These are phyloP conservation scores for Trilocha varians DNA, from an alignment of 2,888 invertebrate species.

Conservation along the genomic window DNA sequence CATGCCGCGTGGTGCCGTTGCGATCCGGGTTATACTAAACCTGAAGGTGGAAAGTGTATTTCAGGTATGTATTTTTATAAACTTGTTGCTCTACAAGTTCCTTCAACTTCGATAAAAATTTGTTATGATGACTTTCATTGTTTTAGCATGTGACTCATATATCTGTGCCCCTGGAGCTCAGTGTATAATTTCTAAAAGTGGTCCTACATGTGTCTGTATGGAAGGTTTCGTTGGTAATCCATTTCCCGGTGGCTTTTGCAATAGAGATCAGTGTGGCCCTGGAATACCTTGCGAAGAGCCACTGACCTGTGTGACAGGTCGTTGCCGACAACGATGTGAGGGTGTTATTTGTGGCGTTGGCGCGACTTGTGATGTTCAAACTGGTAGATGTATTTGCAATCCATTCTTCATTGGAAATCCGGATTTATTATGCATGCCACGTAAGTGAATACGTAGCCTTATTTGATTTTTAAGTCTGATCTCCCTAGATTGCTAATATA, in stretches of 20 bases:
- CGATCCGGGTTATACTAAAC: conserved; percentile 85
- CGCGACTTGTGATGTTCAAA: conserved; percentile 85
- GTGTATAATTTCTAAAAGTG: conserved; percentile 87
- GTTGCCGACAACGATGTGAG: conserved; percentile 91
- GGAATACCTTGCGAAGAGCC: conserved; percentile 84
- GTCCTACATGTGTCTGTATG: conserved; percentile 90
- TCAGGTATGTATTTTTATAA: conserved; percentile 83
- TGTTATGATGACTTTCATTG: no score
- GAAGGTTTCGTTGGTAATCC: conserved; percentile 92
- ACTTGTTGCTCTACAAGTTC: no score
- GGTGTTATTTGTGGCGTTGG: conserved; percentile 91
- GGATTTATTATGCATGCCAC: conserved; percentile 91
- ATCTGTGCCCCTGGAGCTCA: conserved; percentile 88
- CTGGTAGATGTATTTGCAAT: conserved; percentile 89
- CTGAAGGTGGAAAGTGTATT: conserved; percentile 85
- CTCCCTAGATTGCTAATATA: no score
- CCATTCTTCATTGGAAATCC: conserved; percentile 92
- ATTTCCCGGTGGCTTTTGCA: conserved; percentile 90
- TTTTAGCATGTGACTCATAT: conserved; percentile 81
- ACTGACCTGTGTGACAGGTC: conserved; percentile 87
- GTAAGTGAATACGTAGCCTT: conserved; percentile 70
- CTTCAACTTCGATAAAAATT: no score
- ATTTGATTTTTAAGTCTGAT: no score
- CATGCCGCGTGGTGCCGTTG: conserved; percentile 93
- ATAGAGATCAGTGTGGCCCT: conserved; percentile 85